These are phyloP conservation scores for Micoletzkya japonica DNA, from an alignment of 2,888 invertebrate species.

Conservation along the genomic window DNA sequence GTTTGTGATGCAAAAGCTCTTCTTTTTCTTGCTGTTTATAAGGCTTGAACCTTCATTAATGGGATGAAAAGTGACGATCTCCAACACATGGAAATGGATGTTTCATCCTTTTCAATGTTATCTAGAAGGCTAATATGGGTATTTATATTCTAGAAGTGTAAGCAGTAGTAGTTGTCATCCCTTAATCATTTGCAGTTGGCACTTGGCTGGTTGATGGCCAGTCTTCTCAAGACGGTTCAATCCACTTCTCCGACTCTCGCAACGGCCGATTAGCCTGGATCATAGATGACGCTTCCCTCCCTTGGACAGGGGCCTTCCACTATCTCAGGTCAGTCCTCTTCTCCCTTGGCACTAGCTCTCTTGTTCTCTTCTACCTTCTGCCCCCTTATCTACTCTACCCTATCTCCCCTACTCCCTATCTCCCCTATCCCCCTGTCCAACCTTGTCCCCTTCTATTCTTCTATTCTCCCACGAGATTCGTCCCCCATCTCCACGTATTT, in stretches of 20 bases:
- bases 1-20: too few species aligned
- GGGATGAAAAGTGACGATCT: too few species aligned
- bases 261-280: slow-evolving; percentile 25
- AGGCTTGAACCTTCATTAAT: too few species aligned
- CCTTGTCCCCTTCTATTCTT: slow-evolving; percentile 7
- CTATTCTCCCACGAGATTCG: slow-evolving; percentile 3
- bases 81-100: too few species aligned
- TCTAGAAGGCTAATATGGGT: too few species aligned
- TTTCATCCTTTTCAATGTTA: too few species aligned
- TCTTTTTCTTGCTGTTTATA: too few species aligned
- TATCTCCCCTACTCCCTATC: background rate
- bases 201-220: background rate
- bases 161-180: too few species aligned
- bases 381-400: background rate
- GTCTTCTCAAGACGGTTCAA: background rate
- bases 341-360: background rate
- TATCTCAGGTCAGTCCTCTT: slow-evolving; percentile 24
- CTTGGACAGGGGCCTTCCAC: slow-evolving; percentile 25
- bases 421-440: background rate
- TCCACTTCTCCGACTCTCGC: slow-evolving; percentile 22
- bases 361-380: slow-evolving; percentile 6
- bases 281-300: slow-evolving; percentile 14
- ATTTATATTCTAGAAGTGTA: too few species aligned
- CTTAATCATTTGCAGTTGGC: too few species aligned
- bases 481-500: background rate